These are phyloP conservation scores for Oxyteleia sp. DNA, from an alignment of 2,888 invertebrate species.

Conservation along the genomic window DNA sequence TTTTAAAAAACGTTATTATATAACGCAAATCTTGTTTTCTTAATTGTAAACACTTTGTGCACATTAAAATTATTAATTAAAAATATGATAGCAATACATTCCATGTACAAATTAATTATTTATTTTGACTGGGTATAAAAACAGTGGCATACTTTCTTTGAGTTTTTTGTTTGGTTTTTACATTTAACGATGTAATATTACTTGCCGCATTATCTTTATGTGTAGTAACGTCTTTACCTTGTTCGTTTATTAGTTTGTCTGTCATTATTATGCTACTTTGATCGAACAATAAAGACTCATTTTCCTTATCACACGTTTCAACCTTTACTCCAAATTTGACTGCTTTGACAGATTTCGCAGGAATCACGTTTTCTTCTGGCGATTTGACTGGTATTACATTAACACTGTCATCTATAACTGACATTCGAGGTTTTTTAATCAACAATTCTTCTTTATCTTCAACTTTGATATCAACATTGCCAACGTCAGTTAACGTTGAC, in stretches of 20 bases:
- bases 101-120: too few species aligned
- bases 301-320: neutral
- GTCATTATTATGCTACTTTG: neutral
- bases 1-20: too few species aligned
- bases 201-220: neutral
- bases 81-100: too few species aligned
- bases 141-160: conserved; percentile 21
- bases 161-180: neutral
- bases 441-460: conserved; percentile 4
- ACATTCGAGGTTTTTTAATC: conserved; percentile 19
- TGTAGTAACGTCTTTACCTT: neutral
- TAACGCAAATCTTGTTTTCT: too few species aligned
- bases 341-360: conserved; percentile 1
- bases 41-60: too few species aligned
- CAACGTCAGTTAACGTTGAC: too few species aligned
- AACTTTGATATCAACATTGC: neutral
- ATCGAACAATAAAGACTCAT: neutral
- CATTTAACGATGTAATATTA: neutral
- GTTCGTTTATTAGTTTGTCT: neutral
- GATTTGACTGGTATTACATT: too few species aligned
- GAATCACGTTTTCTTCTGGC: neutral
- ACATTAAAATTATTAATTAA: too few species aligned
- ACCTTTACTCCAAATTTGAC: conserved; percentile 6
- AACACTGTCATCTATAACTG: too few species aligned
- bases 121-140: conserved; percentile 30